phyloP scores from a whole-genome alignment of 2,888 invertebrate genomes.

The Tridacna crocea region DNA sequence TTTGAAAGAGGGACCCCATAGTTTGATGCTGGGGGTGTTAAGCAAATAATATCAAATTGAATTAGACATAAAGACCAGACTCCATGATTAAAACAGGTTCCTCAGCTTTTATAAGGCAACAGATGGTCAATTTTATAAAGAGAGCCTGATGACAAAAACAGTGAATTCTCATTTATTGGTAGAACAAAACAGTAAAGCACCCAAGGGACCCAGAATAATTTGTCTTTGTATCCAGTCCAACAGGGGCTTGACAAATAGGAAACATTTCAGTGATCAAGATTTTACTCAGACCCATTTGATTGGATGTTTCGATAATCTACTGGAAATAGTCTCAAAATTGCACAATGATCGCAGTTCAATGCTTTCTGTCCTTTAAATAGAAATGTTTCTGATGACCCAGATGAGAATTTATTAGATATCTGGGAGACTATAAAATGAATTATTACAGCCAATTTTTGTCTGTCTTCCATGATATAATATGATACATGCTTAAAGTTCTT shows the following conservation, averaged over 20 bases:
- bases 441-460: too few relatives aligned
- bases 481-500: too few relatives aligned
- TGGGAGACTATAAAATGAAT: too few relatives aligned
- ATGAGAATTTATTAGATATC: too few relatives aligned
- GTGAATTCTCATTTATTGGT: slow-evolving; percentile 28
- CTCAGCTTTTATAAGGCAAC: slow-evolving; percentile 33
- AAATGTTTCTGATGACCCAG: too few relatives aligned
- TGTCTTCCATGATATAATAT: too few relatives aligned
- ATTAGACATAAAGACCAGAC: slow-evolving; percentile 13
- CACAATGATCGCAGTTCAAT: slow-evolving; percentile 2
- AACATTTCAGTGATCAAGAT: slow-evolving; percentile 22
- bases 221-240: slow-evolving; percentile 28
- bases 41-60: slow-evolving; percentile 22
- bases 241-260: slow-evolving; percentile 17
- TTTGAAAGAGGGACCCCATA: too few relatives aligned
- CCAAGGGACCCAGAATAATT: slow-evolving; percentile 22
- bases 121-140: slow-evolving; percentile 58
- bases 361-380: not conserved
- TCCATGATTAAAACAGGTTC: slow-evolving; percentile 11
- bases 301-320: not conserved
- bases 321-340: slow-evolving; percentile 10
- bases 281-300: slow-evolving; percentile 6
- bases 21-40: not conserved
- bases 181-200: slow-evolving; percentile 12
- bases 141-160: slow-evolving; percentile 30